Evolutionary conservation across 2,797 vertebrate genomes (phyloP).

Genomic region (Todus mexicanus): DNA sequence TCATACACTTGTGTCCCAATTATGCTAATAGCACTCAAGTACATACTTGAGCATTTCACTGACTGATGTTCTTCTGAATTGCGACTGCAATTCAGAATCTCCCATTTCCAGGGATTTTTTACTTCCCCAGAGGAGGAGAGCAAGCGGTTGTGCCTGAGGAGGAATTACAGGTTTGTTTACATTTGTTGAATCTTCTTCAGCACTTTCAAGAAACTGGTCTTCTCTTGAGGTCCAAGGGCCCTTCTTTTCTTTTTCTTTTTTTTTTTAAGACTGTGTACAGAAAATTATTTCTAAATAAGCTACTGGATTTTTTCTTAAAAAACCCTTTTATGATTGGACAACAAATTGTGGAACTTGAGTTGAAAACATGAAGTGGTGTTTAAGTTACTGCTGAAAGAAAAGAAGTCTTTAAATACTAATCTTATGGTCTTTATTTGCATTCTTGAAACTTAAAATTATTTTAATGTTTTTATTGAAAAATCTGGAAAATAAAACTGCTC

Average conservation of each 20-base stretch:
- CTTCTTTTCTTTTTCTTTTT: neutral
- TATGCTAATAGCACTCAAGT: constrained; percentile 16
- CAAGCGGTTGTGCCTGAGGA: neutral
- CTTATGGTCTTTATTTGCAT: neutral
- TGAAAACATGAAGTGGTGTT: neutral
- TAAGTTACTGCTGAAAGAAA: neutral
- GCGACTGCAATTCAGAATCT: neutral
- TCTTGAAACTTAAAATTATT: neutral
- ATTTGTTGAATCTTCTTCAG: neutral
- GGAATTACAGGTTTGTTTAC: neutral
- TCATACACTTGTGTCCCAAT: neutral
- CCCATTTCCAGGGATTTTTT: neutral
- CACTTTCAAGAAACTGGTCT: neutral
- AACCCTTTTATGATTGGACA: neutral
- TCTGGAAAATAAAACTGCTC: neutral
- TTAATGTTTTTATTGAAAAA: neutral
- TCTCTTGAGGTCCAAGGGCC: neutral
- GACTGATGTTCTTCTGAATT: neutral
- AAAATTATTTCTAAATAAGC: neutral
- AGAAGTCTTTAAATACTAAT: neutral
- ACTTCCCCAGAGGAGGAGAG: neutral
- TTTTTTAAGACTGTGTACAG: neutral
- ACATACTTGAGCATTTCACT: neutral
- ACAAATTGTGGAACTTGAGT: neutral
- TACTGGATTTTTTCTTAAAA: neutral